These are phyloP conservation scores for Macrosiphum euphorbiae DNA, from an alignment of 2,888 invertebrate species.

Conservation along the genomic window DNA sequence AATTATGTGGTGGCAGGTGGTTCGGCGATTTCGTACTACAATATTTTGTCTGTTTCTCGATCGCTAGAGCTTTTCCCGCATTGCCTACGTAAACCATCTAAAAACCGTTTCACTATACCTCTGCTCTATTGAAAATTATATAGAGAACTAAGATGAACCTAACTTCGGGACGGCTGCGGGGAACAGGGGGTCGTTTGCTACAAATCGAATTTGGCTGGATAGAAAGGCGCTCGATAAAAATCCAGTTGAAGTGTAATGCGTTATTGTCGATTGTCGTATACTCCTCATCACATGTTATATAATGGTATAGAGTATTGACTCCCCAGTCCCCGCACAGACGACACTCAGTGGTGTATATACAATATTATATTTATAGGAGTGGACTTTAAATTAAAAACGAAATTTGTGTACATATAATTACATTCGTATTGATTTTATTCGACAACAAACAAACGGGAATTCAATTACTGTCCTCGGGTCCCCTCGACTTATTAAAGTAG, in stretches of 20 bases:
- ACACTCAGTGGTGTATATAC: background rate
- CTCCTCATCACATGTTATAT: background rate
- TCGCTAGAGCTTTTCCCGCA: background rate
- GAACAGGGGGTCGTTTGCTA: background rate
- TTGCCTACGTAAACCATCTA: background rate
- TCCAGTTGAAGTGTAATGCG: slow-evolving; percentile 23
- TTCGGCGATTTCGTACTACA: background rate
- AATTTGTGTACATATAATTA: slow-evolving; percentile 61
- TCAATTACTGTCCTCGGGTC: slow-evolving; percentile 32
- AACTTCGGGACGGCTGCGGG: background rate
- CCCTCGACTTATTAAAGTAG: slow-evolving; percentile 45
- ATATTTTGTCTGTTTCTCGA: background rate
- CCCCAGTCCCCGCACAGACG: background rate
- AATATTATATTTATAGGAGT: background rate
- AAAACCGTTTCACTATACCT: background rate
- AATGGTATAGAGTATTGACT: background rate
- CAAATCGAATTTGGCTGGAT: background rate
- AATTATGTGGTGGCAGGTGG: background rate
- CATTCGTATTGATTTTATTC: slow-evolving; percentile 61
- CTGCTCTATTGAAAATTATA: background rate
- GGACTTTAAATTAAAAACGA: slow-evolving; percentile 48
- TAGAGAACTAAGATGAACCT: background rate
- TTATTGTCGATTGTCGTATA: background rate
- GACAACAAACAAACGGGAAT: slow-evolving; percentile 57
- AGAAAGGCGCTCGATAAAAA: background rate